Conservation (phyloP, 2,888 invertebrate species). For the Plagiodera versicolora region DNA sequence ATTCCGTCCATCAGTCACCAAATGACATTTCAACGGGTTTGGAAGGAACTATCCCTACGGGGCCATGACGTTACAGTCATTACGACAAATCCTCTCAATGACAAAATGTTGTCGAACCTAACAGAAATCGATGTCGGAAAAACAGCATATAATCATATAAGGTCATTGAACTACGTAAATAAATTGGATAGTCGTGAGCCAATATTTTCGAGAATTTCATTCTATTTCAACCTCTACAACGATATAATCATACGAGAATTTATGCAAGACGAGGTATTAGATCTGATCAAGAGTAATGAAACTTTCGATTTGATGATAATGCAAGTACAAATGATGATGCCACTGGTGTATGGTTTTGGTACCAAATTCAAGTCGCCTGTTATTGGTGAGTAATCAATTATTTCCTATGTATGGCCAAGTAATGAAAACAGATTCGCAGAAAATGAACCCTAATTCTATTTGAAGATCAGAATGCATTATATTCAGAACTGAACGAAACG, state of each 20-base stretch:
- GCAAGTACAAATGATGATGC: neutral
- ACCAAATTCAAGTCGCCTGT: conserved; percentile 9
- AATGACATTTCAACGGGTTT: conserved; percentile 32
- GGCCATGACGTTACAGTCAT: conserved; percentile 35
- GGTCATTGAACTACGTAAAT: neutral
- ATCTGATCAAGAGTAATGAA: neutral
- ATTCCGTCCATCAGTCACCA: conserved; percentile 26
- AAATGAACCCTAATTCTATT: too few relatives aligned
- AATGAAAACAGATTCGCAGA: too few relatives aligned
- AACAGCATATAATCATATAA: conserved; percentile 2
- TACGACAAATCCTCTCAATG: conserved; percentile 34
- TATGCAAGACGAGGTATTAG: neutral
- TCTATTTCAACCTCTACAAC: neutral
- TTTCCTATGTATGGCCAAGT: too few relatives aligned
- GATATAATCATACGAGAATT: neutral
- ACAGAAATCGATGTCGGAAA: conserved; percentile 34
- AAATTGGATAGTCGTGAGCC: neutral
- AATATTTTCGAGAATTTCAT: neutral
- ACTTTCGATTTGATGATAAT: neutral
- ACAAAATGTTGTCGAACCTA: conserved; percentile 30
- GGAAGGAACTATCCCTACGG: conserved; percentile 33
- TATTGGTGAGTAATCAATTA: conserved; percentile 17
- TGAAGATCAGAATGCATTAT: too few relatives aligned
- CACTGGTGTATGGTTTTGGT: conserved; percentile 6
- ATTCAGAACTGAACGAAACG: too few relatives aligned